Base-by-base conservation (phyloP, 2,888 invertebrate species). In the Caenorhabditis plicata region DNA sequence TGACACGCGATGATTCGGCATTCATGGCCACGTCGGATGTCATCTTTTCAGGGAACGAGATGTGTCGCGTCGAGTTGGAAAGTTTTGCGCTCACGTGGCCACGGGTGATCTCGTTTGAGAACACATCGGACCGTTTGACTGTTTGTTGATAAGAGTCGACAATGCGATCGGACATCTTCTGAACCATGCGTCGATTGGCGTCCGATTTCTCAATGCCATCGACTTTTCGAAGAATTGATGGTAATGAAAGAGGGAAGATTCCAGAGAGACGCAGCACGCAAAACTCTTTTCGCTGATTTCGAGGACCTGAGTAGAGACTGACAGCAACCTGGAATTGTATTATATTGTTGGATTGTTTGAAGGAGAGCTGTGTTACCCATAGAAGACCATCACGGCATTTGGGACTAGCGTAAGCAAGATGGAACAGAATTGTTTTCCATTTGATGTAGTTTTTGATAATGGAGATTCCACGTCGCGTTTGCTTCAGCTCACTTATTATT, bases 371-470 rank as follows among this genome's bases (percentile, higher is more conserved):
- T 32, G 40, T n/a, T 15, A 50, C 50, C 50, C 41, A 42, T 20
- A 50, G 33, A 7, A 20, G 15, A 7, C 58, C 51, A 31, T 58
- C 54, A 13, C 32, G 27, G 26, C 63, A 56, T 33, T 60, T 58
- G 5, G 64, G 53, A n/a, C 47, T 50, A 4, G 49, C 63, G 29
- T 67, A 67, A 2, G 64, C 54, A 31, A 67, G 29, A 45, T 64
- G 63, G 49, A 64, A 67, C 51, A 64, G 42, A 17, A 64, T 46
- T 13, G 56, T 51, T 41, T 67, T 67, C 64, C 64, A 64, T 40
- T 64, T 67, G 20, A 64, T 38, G 44, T 67, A 67, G 33, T 63
- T 67, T 19, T 60, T 54, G 3, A 67, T 38, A n/a, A 67, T 42
- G 7, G 62, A 49, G 32, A 60, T 46, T 4, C 60, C 60, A 15